A percentile compares a stretch with the other conserved stretches of the same genome.
Evolutionary conservation across 2,797 vertebrate genomes (phyloP).

Genomic region (Sebastes taczanowskii): DNA sequence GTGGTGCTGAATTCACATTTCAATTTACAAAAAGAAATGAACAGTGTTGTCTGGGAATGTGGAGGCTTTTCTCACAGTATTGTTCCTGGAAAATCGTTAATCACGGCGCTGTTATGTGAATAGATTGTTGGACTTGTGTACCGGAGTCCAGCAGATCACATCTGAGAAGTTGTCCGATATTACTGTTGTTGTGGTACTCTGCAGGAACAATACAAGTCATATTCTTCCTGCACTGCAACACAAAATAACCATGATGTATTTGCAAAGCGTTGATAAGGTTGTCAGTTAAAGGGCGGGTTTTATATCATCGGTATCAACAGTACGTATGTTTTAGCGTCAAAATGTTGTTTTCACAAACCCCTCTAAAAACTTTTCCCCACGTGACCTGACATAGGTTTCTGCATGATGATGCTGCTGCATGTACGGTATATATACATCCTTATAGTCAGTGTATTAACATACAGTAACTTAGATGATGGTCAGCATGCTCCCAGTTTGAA

Average conservation of each 20-base stretch:
- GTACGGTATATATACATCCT: too few species aligned
- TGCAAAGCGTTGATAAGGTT: conserved; percentile 1
- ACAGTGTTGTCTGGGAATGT: conserved; percentile 2
- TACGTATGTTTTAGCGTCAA: too few species aligned
- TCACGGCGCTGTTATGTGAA: not conserved
- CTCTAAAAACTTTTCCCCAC: too few species aligned
- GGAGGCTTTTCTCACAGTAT: not conserved
- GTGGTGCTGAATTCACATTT: conserved; percentile 28
- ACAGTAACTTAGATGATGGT: too few species aligned
- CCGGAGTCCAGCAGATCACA: conserved; percentile 17
- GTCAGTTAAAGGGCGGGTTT: not conserved
- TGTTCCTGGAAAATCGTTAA: conserved; percentile 17
- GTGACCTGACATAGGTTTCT: too few species aligned
- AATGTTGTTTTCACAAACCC: too few species aligned
- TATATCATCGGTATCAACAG: too few species aligned
- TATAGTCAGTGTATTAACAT: too few species aligned
- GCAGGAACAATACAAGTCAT: not conserved
- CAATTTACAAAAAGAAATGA: conserved; percentile 30
- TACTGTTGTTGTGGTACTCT: not conserved
- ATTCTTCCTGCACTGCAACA: not conserved
- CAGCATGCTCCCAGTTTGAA: too few species aligned
- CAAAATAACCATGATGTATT: not conserved
- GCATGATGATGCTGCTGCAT: too few species aligned
- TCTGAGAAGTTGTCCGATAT: not conserved
- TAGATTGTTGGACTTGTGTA: not conserved